Percentiles rank a stretch among this genome's conserved stretches.
These are phyloP conservation scores for Spodoptera picta DNA, from an alignment of 2,888 invertebrate genomes.

Conservation along the genomic window DNA sequence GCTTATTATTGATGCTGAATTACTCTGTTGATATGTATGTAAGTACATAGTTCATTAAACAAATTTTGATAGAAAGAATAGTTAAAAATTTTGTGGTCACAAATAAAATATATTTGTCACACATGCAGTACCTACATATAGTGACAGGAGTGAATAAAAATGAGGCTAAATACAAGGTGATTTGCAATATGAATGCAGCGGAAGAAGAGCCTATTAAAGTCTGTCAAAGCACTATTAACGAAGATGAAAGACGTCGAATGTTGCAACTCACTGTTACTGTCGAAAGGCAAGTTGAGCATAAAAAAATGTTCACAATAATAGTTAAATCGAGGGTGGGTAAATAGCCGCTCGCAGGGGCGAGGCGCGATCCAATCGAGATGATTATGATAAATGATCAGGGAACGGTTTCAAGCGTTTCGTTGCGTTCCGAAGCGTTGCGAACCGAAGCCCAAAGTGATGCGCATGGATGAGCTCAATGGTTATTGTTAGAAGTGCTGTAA, in stretches of 20 bases:
- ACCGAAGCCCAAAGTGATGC: constrained; percentile 28
- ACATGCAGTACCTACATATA: neutral
- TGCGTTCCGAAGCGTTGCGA: constrained; percentile 49
- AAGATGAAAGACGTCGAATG: constrained; percentile 66
- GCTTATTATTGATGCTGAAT: too few species aligned
- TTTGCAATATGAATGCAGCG: constrained; percentile 41
- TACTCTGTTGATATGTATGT: too few species aligned
- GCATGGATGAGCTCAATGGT: constrained; percentile 40
- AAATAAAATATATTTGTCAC: neutral
- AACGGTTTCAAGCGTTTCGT: constrained; percentile 57
- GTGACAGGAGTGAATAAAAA: neutral
- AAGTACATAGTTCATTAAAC: too few species aligned
- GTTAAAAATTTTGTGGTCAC: too few species aligned
- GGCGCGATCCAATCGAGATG: constrained; percentile 85
- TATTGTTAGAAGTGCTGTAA: constrained; percentile 11
- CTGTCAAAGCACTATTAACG: constrained; percentile 69
- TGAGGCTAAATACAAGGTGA: constrained; percentile 27
- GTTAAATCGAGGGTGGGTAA: constrained; percentile 87
- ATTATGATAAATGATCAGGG: constrained; percentile 85
- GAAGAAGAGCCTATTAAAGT: constrained; percentile 59
- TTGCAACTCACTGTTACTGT: constrained; percentile 64
- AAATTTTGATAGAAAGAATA: too few species aligned
- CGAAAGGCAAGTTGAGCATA: constrained; percentile 76
- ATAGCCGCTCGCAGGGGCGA: constrained; percentile 77
- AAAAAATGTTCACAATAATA: constrained; percentile 83